phyloP scores from a whole-genome alignment of 2,797 vertebrate species.

The Myripristis jacobus region DNA sequence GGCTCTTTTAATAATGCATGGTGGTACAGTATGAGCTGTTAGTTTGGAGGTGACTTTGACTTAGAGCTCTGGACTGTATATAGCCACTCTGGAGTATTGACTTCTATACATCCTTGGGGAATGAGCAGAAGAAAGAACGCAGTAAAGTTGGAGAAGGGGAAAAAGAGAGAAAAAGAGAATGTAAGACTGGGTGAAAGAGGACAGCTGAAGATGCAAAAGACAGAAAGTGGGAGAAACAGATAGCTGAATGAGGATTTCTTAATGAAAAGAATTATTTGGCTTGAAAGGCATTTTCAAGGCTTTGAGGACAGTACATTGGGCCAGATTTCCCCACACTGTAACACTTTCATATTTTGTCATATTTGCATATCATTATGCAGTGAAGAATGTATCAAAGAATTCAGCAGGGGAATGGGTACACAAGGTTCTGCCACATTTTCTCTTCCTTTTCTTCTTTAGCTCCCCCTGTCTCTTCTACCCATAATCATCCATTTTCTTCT shows the following conservation, averaged over 20 bases:
- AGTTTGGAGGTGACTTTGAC: slow-evolving; percentile 72
- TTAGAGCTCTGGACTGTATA: slow-evolving; percentile 50
- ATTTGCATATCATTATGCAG: slow-evolving; percentile 70
- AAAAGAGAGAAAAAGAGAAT: slow-evolving; percentile 13
- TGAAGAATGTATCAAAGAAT: slow-evolving; percentile 54
- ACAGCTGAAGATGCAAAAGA: slow-evolving; percentile 8
- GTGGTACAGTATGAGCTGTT: slow-evolving; percentile 35
- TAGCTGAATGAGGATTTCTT: slow-evolving; percentile 39
- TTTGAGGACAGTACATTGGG: slow-evolving; percentile 51
- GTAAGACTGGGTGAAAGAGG: slow-evolving; percentile 29
- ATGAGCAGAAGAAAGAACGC: slow-evolving; percentile 20
- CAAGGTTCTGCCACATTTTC: slow-evolving; percentile 55
- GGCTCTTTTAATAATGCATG: slow-evolving; percentile 68
- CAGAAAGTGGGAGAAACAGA: slow-evolving; percentile 14
- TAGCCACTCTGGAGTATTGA: slow-evolving; percentile 41
- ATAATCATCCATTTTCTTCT: slow-evolving; percentile 19
- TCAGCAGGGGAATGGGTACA: slow-evolving; percentile 37
- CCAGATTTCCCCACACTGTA: slow-evolving; percentile 52
- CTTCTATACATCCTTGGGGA: slow-evolving; percentile 46
- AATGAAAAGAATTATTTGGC: slow-evolving; percentile 39
- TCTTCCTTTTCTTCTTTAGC: slow-evolving; percentile 20
- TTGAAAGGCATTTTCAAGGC: slow-evolving; percentile 47
- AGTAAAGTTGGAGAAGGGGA: slow-evolving; percentile 14
- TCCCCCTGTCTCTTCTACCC: slow-evolving; percentile 22
- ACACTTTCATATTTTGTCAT: slow-evolving; percentile 66